phyloP scores from a whole-genome alignment of 2,797 vertebrate species.

The Cercopithecus mitis region DNA sequence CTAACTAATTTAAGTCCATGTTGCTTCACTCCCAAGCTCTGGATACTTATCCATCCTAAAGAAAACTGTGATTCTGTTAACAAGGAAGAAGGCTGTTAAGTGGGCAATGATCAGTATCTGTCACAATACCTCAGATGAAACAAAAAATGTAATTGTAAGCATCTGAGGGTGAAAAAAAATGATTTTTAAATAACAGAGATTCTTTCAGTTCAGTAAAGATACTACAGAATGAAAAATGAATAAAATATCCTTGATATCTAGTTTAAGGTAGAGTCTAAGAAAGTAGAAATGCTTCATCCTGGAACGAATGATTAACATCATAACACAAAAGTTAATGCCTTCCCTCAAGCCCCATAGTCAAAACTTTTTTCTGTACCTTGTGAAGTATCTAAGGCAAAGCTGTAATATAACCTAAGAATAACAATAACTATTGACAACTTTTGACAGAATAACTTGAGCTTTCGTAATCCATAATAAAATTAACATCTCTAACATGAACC shows the following conservation, averaged over 20 bases:
- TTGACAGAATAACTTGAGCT: slow-evolving; percentile 51
- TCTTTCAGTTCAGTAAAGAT: background rate
- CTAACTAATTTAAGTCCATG: background rate
- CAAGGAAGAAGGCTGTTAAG: background rate
- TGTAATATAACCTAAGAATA: slow-evolving; percentile 44
- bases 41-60: background rate
- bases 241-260: background rate
- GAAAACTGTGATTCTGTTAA: background rate
- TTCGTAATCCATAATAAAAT: slow-evolving; percentile 57
- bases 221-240: background rate
- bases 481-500: slow-evolving; percentile 61
- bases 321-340: slow-evolving; percentile 59
- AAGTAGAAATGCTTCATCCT: background rate
- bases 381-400: slow-evolving; percentile 15
- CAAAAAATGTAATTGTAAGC: background rate
- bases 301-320: slow-evolving; percentile 44
- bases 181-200: slow-evolving; percentile 38
- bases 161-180: slow-evolving; percentile 17
- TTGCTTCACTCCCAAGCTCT: background rate
- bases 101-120: background rate
- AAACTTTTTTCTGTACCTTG: slow-evolving; percentile 39
- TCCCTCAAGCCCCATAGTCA: background rate
- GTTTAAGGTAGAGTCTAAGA: slow-evolving; percentile 19
- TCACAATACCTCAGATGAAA: background rate
- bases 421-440: slow-evolving; percentile 20